Evolutionary conservation across 2,888 invertebrate species (phyloP).

Genomic region (Rhorus exstirpatorius): DNA sequence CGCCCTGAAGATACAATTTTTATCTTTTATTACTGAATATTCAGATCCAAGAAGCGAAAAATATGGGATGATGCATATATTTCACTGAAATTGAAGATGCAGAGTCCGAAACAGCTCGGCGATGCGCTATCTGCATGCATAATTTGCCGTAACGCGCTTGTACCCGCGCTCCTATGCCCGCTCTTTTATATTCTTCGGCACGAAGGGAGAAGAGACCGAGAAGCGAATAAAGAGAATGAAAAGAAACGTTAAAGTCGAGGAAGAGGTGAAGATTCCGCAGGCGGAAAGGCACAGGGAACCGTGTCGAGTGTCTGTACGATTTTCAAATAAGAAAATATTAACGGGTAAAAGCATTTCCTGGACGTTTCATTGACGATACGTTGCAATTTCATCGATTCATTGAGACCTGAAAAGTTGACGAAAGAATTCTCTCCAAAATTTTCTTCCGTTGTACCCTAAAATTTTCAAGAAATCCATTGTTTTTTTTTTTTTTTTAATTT

Average conservation of each 20-base stretch:
- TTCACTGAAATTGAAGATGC: constrained; percentile 35
- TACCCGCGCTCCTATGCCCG: not conserved
- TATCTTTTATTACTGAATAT: not conserved
- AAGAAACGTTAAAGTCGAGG: constrained; percentile 24
- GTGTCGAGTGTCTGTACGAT: constrained; percentile 40
- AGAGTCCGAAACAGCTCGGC: constrained; percentile 56
- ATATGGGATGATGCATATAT: constrained; percentile 10
- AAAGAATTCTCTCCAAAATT: no score
- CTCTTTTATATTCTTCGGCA: constrained; percentile 50
- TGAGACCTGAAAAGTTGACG: not conserved
- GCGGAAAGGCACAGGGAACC: constrained; percentile 60
- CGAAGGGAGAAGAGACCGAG: constrained; percentile 45
- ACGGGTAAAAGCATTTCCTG: constrained; percentile 15
- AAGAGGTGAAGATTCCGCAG: constrained; percentile 48
- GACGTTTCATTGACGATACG: constrained; percentile 19
- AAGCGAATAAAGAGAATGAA: constrained; percentile 20
- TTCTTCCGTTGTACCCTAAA: no score
- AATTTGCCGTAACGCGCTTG: constrained; percentile 61
- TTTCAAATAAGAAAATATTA: constrained; percentile 17
- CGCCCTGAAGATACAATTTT: not conserved
- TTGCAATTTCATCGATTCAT: constrained; percentile 10
- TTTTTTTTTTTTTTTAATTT: no score
- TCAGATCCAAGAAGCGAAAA: constrained; percentile 1
- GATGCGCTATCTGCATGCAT: constrained; percentile 68
- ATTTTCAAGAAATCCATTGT: no score